A percentile compares a stretch with the other conserved stretches of the same genome.
These are phyloP conservation scores for Calephelis perditalis DNA, from an alignment of 2,888 invertebrate genomes.

Conservation along the genomic window DNA sequence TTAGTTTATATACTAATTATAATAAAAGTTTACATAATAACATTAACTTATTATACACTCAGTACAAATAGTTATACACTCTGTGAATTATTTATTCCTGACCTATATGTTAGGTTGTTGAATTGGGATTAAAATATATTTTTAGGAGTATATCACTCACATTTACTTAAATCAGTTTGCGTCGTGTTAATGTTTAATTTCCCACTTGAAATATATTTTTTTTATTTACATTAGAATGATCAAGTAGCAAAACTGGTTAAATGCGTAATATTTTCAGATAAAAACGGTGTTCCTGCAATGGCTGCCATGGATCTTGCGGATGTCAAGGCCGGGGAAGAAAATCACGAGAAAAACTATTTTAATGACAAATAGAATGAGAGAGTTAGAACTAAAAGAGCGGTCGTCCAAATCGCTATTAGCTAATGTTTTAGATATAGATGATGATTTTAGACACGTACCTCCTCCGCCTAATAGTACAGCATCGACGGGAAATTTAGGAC, in stretches of 20 bases:
- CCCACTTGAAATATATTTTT: not conserved
- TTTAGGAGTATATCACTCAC: not conserved
- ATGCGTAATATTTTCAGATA: slow-evolving; percentile 80
- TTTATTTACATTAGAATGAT: too few relatives aligned
- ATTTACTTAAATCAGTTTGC: too few relatives aligned
- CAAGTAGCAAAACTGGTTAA: not conserved
- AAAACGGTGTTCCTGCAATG: slow-evolving; percentile 97
- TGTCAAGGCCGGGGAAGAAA: slow-evolving; percentile 97
- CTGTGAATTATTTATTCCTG: too few relatives aligned
- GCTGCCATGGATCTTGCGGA: slow-evolving; percentile 97
- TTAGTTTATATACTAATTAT: not conserved
- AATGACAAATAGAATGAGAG: slow-evolving; percentile 94
- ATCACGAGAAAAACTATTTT: slow-evolving; percentile 93
- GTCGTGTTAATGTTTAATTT: too few relatives aligned
- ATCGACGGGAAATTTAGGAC: slow-evolving; percentile 81
- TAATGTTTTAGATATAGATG: slow-evolving; percentile 97
- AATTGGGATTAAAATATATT: not conserved
- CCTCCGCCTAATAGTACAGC: slow-evolving; percentile 80
- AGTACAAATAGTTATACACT: too few relatives aligned
- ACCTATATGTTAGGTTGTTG: too few relatives aligned
- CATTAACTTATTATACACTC: too few relatives aligned
- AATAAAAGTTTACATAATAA: too few relatives aligned
- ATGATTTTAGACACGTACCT: slow-evolving; percentile 90
- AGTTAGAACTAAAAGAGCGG: slow-evolving; percentile 94
- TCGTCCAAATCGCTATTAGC: slow-evolving; percentile 96